Conservation (phyloP, 2,888 invertebrate genomes). For the Phalangium opilio region DNA sequence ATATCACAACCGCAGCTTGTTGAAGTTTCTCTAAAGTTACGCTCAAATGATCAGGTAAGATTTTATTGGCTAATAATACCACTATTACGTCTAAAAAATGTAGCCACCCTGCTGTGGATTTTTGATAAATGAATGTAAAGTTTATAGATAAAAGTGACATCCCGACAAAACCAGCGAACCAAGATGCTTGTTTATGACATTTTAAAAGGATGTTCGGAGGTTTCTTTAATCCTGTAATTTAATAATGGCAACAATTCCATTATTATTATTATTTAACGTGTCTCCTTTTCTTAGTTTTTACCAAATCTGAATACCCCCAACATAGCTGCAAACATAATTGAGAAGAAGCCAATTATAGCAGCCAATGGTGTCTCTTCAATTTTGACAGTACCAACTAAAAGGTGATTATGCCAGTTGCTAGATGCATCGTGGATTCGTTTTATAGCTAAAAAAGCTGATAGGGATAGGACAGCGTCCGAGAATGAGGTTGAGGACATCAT, state of each 20-base stretch:
- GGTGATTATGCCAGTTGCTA: background rate
- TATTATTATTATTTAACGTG: background rate
- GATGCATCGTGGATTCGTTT: background rate
- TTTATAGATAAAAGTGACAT: background rate
- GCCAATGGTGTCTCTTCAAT: background rate
- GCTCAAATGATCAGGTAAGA: constrained; percentile 1
- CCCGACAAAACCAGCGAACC: constrained; percentile 1
- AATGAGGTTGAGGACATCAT: background rate
- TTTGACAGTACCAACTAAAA: background rate
- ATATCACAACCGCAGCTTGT: constrained; percentile 1
- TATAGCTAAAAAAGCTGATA: background rate
- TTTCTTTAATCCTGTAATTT: background rate
- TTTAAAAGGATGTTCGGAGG: background rate
- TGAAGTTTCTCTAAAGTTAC: background rate
- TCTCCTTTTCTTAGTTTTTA: background rate
- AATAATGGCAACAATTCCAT: background rate
- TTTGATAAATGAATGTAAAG: constrained; percentile 1
- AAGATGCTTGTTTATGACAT: constrained; percentile 1
- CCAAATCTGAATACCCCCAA: background rate
- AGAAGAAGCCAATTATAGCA: background rate
- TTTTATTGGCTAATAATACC: background rate
- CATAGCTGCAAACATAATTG: background rate
- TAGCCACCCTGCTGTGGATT: background rate
- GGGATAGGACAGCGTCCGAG: background rate
- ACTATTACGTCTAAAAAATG: constrained; percentile 2